Evolutionary conservation across 2,797 vertebrate species (phyloP).

Genomic region (Argyrosomus regius): DNA sequence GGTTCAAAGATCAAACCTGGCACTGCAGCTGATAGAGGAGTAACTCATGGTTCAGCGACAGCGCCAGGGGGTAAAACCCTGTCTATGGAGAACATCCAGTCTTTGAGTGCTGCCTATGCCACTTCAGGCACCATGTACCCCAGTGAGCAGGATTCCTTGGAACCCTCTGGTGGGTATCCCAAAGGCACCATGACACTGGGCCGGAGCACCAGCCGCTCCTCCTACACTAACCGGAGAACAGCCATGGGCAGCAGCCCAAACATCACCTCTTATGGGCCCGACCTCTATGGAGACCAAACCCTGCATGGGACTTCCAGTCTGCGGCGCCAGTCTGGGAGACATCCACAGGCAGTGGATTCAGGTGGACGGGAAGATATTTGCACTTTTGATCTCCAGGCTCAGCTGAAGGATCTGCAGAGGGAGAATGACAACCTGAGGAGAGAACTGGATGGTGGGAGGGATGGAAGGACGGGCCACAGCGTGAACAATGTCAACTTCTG

Average conservation of each 20-base stretch:
- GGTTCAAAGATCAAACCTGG: slow-evolving; percentile 62
- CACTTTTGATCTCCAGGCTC: slow-evolving; percentile 90
- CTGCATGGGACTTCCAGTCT: slow-evolving; percentile 86
- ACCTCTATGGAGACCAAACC: slow-evolving; percentile 89
- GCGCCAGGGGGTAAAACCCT: slow-evolving; percentile 90
- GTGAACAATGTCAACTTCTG: slow-evolving; percentile 95
- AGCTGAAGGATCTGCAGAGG: slow-evolving; percentile 93
- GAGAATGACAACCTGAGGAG: slow-evolving; percentile 94
- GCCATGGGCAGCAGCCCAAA: slow-evolving; percentile 95
- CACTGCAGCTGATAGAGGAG: slow-evolving; percentile 59
- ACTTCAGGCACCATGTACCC: slow-evolving; percentile 95
- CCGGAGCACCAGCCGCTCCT: slow-evolving; percentile 90
- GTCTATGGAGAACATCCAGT: slow-evolving; percentile 99
- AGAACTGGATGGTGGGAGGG: slow-evolving; percentile 92
- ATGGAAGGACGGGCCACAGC: slow-evolving; percentile 89
- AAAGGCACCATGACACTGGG: slow-evolving; percentile 97
- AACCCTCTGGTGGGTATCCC: slow-evolving; percentile 90
- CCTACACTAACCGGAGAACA: slow-evolving; percentile 89
- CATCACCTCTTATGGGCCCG: slow-evolving; percentile 91
- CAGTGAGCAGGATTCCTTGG: slow-evolving; percentile 90
- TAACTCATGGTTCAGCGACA: slow-evolving; percentile 79
- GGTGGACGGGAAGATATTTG: slow-evolving; percentile 66
- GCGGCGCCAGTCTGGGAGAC: slow-evolving; percentile 87
- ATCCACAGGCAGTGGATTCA: slow-evolving; percentile 54
- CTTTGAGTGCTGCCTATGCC: slow-evolving; percentile 96